Evolutionary conservation across 2,888 invertebrate species (phyloP), one percentile per base, ranked within the genome.

Genomic region (Entomobrya multifasciata): DNA sequence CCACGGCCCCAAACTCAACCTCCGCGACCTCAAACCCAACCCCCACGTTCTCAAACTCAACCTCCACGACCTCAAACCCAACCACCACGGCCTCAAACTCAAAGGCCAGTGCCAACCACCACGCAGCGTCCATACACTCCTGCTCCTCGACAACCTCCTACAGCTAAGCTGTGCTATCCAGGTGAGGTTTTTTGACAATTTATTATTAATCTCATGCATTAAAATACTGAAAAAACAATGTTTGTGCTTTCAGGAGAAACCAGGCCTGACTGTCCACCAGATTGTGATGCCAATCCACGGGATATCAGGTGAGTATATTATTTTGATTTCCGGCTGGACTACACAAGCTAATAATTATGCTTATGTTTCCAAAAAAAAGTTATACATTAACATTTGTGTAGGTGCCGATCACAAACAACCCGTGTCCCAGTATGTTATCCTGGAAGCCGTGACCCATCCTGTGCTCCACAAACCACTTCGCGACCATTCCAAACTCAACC

Each of bases 201-300:
- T 72, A 6, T 20, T 25, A 22, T 8, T 36, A 8, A 36, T 36
- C 36, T 36, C 36, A n/a, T n/a, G n/a, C n/a, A n/a, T n/a, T n/a
- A n/a, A n/a, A n/a, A n/a, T n/a, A n/a, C n/a, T n/a, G n/a, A n/a
- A n/a, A n/a, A n/a, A n/a, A n/a, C n/a, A 36, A 36, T 36, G 4
- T 60, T 13, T 11, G 2, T 60, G 17, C 20, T 65, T 30, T n/a
- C 65, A 57, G 76, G 76, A 30, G 76, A 76, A 22, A 76, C 76
- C 1, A 55, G 91, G 13, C 91, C 91, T 2, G 86, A 91, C n/a
- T 92, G 91, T 88, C 90, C 90, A 78, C 82, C 91, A 36, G 87
- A 72, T 20, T 91, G 88, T 89, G 88, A 86, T 44, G 91, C 89
- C 0, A 92, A 92, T 88, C 84, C 92, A 90, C 86, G 92, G 90